These are phyloP conservation scores for Yponomeuta cagnagella DNA, from an alignment of 2,888 invertebrate species.

Conservation along the genomic window DNA sequence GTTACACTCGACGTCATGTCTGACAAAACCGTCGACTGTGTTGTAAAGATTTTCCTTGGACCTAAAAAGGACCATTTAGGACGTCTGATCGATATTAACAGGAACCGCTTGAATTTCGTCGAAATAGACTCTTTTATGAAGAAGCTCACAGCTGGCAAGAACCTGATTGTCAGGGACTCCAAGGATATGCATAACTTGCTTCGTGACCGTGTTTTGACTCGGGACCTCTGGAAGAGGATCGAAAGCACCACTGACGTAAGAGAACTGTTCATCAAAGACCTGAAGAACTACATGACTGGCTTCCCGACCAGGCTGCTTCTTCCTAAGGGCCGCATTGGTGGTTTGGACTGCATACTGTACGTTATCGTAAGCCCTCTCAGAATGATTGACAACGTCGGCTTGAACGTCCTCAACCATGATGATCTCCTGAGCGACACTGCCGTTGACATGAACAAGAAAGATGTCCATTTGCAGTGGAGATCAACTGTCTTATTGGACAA, in stretches of 20 bases:
- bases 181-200: constrained; percentile 79
- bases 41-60: constrained; percentile 81
- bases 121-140: constrained; percentile 78
- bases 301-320: constrained; percentile 83
- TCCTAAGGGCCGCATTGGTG: constrained; percentile 81
- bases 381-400: constrained; percentile 54
- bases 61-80: constrained; percentile 79
- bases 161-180: constrained; percentile 78
- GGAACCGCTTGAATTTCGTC: constrained; percentile 78
- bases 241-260: constrained; percentile 68
- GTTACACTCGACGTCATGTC: constrained; percentile 74
- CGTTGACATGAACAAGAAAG: constrained; percentile 45
- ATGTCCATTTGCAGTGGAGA: constrained; percentile 43
- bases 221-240: constrained; percentile 78
- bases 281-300: constrained; percentile 74
- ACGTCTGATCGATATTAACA: constrained; percentile 72
- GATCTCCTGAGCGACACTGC: constrained; percentile 51
- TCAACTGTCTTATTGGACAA: constrained; percentile 72
- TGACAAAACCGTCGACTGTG: constrained; percentile 73
- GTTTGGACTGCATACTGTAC: constrained; percentile 79
- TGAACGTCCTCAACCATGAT: background rate
- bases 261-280: constrained; percentile 48
- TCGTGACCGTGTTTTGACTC: constrained; percentile 80
- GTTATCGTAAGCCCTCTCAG: constrained; percentile 77
- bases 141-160: constrained; percentile 78